Conservation (phyloP, 2,888 invertebrate species). For the Periphyllus acericola region DNA sequence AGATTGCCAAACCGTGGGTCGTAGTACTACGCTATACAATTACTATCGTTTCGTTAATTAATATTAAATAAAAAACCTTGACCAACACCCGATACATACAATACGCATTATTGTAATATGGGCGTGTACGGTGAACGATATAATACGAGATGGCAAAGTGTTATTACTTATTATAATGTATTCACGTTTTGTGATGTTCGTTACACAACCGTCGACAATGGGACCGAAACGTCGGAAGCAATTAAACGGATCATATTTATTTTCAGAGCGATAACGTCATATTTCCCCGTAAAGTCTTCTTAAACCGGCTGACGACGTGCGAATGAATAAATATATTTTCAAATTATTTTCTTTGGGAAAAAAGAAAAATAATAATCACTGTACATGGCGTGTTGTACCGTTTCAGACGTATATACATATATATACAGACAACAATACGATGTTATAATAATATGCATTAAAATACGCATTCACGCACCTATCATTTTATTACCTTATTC, state of each 20-base stretch:
- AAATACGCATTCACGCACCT: no score
- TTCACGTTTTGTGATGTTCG: slow-evolving; percentile 31
- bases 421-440: no score
- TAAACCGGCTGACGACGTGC: no score
- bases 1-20: background rate
- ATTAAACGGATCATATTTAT: background rate
- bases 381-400: no score
- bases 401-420: no score
- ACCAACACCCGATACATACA: background rate
- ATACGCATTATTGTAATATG: background rate
- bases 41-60: slow-evolving; percentile 16
- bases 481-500: no score
- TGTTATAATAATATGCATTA: no score
- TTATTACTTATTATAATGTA: background rate
- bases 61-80: slow-evolving; percentile 22
- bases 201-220: slow-evolving; percentile 34
- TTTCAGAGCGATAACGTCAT: background rate
- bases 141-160: background rate
- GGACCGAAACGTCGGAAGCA: background rate
- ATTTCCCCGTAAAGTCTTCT: no score
- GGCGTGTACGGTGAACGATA: background rate
- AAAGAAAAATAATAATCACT: no score
- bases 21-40: background rate
- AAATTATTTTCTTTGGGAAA: no score
- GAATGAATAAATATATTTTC: no score